A percentile compares a stretch with the other conserved stretches of the same genome.
These are phyloP conservation scores for Xenotilapia flavipinnis DNA, from an alignment of 2,113 vertebrate genomes.

Conservation along the genomic window DNA sequence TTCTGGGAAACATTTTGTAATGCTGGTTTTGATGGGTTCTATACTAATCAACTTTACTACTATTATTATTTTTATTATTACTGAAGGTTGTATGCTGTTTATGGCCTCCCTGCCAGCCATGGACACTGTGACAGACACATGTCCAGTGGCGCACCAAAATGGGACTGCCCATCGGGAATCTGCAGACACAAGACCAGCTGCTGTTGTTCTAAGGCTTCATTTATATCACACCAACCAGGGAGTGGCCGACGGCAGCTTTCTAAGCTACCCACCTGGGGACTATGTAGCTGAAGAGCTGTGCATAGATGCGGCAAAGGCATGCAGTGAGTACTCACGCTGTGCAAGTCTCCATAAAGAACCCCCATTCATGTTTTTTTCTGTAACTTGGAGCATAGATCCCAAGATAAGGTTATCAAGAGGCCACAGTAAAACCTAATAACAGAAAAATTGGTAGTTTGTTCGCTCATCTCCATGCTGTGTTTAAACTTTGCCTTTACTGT, in stretches of 20 bases:
- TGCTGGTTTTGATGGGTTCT: neutral
- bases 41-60: neutral
- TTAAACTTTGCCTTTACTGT: neutral
- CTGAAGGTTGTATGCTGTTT: slow-evolving; percentile 13
- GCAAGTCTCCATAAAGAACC: neutral
- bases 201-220: slow-evolving; percentile 75
- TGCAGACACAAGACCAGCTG: slow-evolving; percentile 49
- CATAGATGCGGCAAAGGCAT: slow-evolving; percentile 83
- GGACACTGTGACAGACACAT: slow-evolving; percentile 56
- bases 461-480: neutral
- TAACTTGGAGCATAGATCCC: neutral
- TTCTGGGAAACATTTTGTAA: neutral
- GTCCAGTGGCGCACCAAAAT: slow-evolving; percentile 74
- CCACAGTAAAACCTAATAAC: slow-evolving; percentile 1
- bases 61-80: neutral
- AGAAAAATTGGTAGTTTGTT: neutral
- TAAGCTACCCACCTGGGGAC: slow-evolving; percentile 80
- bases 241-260: slow-evolving; percentile 60
- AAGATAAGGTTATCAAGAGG: slow-evolving; percentile 40
- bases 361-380: neutral
- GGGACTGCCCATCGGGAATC: slow-evolving; percentile 56
- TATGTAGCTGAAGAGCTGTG: slow-evolving; percentile 91
- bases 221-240: slow-evolving; percentile 78
- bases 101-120: slow-evolving; percentile 44
- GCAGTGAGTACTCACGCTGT: slow-evolving; percentile 74